Base-by-base conservation (phyloP, 2,797 vertebrate species). In the Heterohyrax brucei region DNA sequence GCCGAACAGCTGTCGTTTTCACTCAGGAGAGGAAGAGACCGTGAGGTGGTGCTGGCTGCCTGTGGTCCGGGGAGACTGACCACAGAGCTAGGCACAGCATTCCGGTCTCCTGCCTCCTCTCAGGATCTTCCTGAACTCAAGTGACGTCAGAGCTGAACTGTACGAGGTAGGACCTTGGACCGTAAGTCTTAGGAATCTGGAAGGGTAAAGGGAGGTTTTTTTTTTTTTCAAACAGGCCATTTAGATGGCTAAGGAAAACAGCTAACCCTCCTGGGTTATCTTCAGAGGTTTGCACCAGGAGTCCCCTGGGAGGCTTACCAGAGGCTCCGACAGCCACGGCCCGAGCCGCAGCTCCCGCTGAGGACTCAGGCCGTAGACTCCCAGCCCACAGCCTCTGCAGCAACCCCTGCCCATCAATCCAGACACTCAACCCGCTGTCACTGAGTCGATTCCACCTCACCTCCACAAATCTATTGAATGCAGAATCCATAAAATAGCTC, bases 391-490 rank as follows among this genome's bases (percentile, higher is more conserved):
- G 48, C 61, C 64, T 72, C 92, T 91, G 0, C 19, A 8, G 13
- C 56, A 33, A 76, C 95, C 85, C 94, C 0, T 3, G 72, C 90
- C 79, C 96, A 48, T 1, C 21, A 28, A 72, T 70, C 89, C 76
- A n/a, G 94, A 33, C 6, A 39, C 68, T 18, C 18, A n/a, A 72
- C 68, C 68, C n/a, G 4, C 16, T 70, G 66, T 18, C 30, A 33
- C 18, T 3, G 16, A 39, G 33, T 44, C 7, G 2, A 73, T 16
- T 39, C 70, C n/a, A 10, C 8, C 33, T 73, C 66, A 97, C 91
- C 97, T 97, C 97, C n/a, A 97, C 97, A 97, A 97, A 97, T 96
- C 97, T 97, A 96, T 96, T 92, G 95, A 97, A 89, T 96, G 89
- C 96, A 86, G 94, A 82, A 91, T 95, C 97, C 86, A 64, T 92